Conservation (phyloP, 1,140 invertebrate genomes). For the Drosophila tropicalis region DNA sequence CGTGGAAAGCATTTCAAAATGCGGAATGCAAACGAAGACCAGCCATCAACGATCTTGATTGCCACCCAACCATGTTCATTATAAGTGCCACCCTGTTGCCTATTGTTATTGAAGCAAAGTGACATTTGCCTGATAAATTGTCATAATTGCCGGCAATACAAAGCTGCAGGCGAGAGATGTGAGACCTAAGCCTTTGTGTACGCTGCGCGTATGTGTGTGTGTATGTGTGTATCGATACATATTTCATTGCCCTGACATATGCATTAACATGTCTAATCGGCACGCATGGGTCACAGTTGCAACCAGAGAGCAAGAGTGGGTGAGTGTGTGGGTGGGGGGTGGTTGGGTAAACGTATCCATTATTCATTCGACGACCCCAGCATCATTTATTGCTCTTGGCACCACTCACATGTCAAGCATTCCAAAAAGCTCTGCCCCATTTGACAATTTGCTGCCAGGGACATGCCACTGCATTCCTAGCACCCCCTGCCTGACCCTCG, state of each 20-base stretch:
- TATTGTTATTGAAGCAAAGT: constrained; percentile 30
- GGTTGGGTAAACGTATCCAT: constrained; percentile 36
- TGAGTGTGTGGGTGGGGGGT: not conserved
- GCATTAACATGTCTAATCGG: constrained; percentile 78
- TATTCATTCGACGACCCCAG: constrained; percentile 67
- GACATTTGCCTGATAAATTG: constrained; percentile 72
- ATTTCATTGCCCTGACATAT: constrained; percentile 77
- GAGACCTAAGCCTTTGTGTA: constrained; percentile 15
- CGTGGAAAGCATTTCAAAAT: constrained; percentile 67
- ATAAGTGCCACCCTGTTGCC: not conserved
- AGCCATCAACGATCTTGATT: not conserved
- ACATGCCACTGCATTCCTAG: constrained; percentile 41
- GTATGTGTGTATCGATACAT: constrained; percentile 62
- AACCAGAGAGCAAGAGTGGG: constrained; percentile 1
- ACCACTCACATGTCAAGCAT: constrained; percentile 61
- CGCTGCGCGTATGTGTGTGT: constrained; percentile 4
- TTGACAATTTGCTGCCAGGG: constrained; percentile 71
- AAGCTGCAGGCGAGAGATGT: constrained; percentile 10
- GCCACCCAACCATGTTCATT: not conserved
- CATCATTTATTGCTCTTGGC: constrained; percentile 72
- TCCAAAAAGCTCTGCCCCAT: constrained; percentile 44
- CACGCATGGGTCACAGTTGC: constrained; percentile 54
- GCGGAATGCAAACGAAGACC: constrained; percentile 9
- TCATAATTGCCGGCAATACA: constrained; percentile 65
- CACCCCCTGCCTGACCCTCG: not conserved